These are phyloP conservation scores for Drosophila prostipennis DNA, from an alignment of 2,888 invertebrate species.

Conservation along the genomic window DNA sequence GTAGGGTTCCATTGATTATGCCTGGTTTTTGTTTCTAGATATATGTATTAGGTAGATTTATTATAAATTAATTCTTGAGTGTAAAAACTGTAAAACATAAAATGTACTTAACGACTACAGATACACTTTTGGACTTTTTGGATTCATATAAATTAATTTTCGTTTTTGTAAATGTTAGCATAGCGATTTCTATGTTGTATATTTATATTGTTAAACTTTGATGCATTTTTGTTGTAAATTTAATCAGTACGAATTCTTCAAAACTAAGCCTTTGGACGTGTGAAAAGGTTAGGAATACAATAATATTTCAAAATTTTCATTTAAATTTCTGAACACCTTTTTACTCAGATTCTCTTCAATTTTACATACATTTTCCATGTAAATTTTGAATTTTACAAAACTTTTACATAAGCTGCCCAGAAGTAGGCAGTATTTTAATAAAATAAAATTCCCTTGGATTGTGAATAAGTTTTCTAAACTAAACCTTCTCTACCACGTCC, in stretches of 20 bases:
- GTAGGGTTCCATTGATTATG: constrained; percentile 67
- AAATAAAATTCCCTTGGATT: constrained; percentile 1
- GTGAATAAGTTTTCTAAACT: background rate
- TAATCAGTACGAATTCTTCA: constrained; percentile 71
- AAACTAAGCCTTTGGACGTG: constrained; percentile 32
- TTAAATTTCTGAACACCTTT: too few relatives aligned
- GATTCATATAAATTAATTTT: constrained; percentile 53
- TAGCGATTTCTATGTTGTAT: constrained; percentile 40
- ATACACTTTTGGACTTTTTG: constrained; percentile 49
- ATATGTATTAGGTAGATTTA: constrained; percentile 17
- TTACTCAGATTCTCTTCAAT: too few relatives aligned
- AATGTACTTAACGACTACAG: constrained; percentile 51
- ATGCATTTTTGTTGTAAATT: constrained; percentile 49
- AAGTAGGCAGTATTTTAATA: constrained; percentile 55
- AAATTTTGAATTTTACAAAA: too few relatives aligned
- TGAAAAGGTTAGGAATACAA: too few relatives aligned
- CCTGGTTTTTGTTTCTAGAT: constrained; percentile 34
- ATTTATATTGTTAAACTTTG: constrained; percentile 51
- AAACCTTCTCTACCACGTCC: constrained; percentile 4
- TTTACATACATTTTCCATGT: background rate
- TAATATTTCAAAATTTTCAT: too few relatives aligned
- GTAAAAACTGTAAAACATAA: constrained; percentile 64
- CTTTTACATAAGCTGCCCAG: constrained; percentile 36
- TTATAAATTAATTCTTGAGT: constrained; percentile 61
- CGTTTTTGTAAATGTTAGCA: constrained; percentile 39